Evolutionary conservation across 2,888 invertebrate genomes (phyloP).

Genomic region (Eretmocerus hayati): DNA sequence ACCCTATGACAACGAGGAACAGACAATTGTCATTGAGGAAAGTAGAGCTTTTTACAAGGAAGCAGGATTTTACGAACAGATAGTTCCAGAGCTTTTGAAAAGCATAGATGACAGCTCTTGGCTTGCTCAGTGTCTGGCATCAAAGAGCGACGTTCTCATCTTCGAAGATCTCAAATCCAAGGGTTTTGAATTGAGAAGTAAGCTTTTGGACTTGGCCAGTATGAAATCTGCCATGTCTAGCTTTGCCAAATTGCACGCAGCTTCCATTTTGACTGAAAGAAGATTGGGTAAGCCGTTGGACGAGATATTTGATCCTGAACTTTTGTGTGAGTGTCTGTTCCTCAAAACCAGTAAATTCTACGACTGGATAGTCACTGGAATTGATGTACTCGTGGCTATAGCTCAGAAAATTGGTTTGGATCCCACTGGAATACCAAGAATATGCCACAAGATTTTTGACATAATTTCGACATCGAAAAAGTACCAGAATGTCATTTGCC

Average conservation of each 20-base stretch:
- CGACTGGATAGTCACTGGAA: not conserved
- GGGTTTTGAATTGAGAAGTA: slow-evolving; percentile 33
- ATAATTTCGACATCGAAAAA: slow-evolving; percentile 52
- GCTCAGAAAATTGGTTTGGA: slow-evolving; percentile 1
- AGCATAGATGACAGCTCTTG: slow-evolving; percentile 13
- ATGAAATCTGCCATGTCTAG: slow-evolving; percentile 23
- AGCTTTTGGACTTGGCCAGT: slow-evolving; percentile 11
- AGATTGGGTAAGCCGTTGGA: slow-evolving; percentile 10
- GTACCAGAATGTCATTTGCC: slow-evolving; percentile 28
- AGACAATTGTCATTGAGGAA: not conserved
- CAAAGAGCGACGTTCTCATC: slow-evolving; percentile 37
- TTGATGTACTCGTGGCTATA: not conserved
- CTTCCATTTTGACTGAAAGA: slow-evolving; percentile 32
- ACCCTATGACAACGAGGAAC: not conserved
- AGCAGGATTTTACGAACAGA: not conserved
- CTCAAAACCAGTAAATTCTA: not conserved
- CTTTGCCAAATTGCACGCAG: slow-evolving; percentile 33
- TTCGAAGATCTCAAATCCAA: slow-evolving; percentile 43
- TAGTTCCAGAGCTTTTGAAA: not conserved
- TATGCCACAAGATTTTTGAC: slow-evolving; percentile 49
- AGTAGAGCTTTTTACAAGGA: slow-evolving; percentile 1
- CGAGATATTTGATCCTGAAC: slow-evolving; percentile 2
- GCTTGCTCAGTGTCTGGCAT: slow-evolving; percentile 39
- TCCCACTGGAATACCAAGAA: not conserved
- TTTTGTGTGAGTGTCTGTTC: not conserved